Conservation (phyloP, 2,888 invertebrate species). For the Dusona sp. region DNA sequence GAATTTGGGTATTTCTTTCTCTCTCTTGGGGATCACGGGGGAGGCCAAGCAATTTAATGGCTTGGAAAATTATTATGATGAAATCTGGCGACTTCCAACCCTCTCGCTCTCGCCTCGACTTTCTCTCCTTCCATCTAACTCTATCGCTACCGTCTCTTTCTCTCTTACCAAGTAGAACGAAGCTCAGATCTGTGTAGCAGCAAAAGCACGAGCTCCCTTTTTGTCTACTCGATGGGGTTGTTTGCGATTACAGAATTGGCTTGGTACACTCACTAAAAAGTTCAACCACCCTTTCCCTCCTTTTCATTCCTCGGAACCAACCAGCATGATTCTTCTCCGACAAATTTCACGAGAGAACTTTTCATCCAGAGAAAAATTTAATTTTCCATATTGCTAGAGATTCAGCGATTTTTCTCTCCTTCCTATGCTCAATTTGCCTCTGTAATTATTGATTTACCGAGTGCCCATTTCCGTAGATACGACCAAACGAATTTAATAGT, state of each 20-base stretch:
- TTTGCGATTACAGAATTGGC: slow-evolving; percentile 75
- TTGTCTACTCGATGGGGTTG: slow-evolving; percentile 69
- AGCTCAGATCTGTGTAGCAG: slow-evolving; percentile 54
- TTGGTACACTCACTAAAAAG: slow-evolving; percentile 61
- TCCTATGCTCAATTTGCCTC: slow-evolving; percentile 4
- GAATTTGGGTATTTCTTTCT: slow-evolving; percentile 38
- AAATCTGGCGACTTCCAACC: slow-evolving; percentile 78
- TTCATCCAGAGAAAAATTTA: slow-evolving; percentile 58
- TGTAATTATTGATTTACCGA: slow-evolving; percentile 57
- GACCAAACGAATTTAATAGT: not conserved
- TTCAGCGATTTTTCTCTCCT: slow-evolving; percentile 45
- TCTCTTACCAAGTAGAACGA: slow-evolving; percentile 53
- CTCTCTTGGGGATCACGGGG: slow-evolving; percentile 68
- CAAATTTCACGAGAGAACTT: slow-evolving; percentile 53
- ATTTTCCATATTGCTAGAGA: slow-evolving; percentile 66
- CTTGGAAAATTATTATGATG: slow-evolving; percentile 84
- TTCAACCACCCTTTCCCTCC: slow-evolving; percentile 34
- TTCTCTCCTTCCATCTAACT: not conserved
- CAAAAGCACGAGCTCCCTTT: slow-evolving; percentile 32
- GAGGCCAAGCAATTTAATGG: slow-evolving; percentile 79
- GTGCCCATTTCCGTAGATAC: not conserved
- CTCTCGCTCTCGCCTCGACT: slow-evolving; percentile 65
- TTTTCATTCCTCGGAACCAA: slow-evolving; percentile 16
- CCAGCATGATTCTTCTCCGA: slow-evolving; percentile 18
- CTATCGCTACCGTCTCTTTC: not conserved